Evolutionary conservation across 2,888 invertebrate species (phyloP), one percentile per base, ranked within the genome.

Genomic region (Megalurothrips usitatus): DNA sequence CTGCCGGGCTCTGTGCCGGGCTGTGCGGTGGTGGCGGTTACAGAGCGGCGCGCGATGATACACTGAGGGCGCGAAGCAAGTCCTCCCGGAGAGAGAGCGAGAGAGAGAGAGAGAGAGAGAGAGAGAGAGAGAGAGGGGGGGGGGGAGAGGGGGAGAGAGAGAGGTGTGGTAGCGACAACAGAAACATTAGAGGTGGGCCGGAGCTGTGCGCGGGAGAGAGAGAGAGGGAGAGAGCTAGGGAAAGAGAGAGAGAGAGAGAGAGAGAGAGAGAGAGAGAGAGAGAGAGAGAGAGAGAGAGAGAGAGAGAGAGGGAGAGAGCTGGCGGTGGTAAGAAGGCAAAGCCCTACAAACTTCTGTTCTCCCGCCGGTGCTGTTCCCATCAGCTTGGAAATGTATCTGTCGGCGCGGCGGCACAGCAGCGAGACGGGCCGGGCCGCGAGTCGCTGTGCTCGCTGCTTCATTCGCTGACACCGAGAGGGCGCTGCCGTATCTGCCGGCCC

Each of bases 111-210:
- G 49, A 49, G 49, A 49, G 49, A 49, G 49, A 49, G 49, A 49
- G 49, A 49, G 49, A 49, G 49, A 49, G 49, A 49, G 49, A 49
- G 49, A 6, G 52, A 52, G 52, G 17, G 8, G 17, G 52, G 9
- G 52, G 9, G 52, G 17, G 8, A 6, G 8, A 6, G 52, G 17
- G 1, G 17, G 52, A 52, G 49, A 58, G 58, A 14, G 58, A 0
- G 58, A 75, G 68, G 23, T 75, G 68, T 75, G 26, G 68, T 75
- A n/a, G 68, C 68, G 68, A 75, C 68, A 75, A 75, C 68, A 75
- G 68, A n/a, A 26, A 75, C 68, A 75, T 75, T 75, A 75, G 68
- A 75, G 68, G 68, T 75, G 68, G 68, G 23, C 23, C 68, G 23
- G 58, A 9, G 52, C 6, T 2, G 58, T 14, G 58, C 6, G 58